Conservation (phyloP, 2,797 vertebrate genomes). For the Loriculus beryllinus region DNA sequence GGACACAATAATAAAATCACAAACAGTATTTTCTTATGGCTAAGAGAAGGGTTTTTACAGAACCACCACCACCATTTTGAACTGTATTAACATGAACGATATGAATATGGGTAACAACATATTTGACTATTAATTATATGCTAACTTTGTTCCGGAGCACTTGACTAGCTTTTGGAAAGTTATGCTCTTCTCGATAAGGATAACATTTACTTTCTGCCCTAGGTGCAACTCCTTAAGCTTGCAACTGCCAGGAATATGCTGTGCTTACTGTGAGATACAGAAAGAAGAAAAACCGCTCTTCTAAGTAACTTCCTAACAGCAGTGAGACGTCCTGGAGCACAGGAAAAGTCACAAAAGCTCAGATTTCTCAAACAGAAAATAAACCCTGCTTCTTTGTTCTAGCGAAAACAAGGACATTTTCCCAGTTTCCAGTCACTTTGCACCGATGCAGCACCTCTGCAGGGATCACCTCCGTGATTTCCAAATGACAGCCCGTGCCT, state of each 20-base stretch:
- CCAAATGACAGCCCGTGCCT: accelerated
- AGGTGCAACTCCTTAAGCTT: slow-evolving; percentile 1
- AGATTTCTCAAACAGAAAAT: not conserved
- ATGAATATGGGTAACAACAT: not conserved
- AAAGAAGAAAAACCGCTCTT: slow-evolving; percentile 40
- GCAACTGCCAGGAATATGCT: slow-evolving; percentile 10
- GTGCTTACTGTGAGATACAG: slow-evolving; percentile 41
- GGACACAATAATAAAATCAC: not conserved
- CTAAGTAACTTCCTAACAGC: not conserved
- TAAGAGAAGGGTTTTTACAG: not conserved
- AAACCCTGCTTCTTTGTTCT: not conserved
- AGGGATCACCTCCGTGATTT: accelerated
- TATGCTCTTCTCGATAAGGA: not conserved
- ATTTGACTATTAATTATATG: not conserved
- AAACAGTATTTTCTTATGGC: not conserved
- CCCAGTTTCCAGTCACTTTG: not conserved
- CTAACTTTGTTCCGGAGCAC: not conserved
- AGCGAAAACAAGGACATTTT: not conserved
- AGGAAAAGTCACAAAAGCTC: not conserved
- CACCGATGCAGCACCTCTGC: not conserved
- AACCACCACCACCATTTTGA: not conserved
- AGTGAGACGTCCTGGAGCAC: not conserved
- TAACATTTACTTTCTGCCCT: slow-evolving; percentile 54
- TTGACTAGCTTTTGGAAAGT: not conserved
- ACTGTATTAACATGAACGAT: not conserved